Conservation (phyloP, 1,140 invertebrate species). For the Agrilus planipennis region DNA sequence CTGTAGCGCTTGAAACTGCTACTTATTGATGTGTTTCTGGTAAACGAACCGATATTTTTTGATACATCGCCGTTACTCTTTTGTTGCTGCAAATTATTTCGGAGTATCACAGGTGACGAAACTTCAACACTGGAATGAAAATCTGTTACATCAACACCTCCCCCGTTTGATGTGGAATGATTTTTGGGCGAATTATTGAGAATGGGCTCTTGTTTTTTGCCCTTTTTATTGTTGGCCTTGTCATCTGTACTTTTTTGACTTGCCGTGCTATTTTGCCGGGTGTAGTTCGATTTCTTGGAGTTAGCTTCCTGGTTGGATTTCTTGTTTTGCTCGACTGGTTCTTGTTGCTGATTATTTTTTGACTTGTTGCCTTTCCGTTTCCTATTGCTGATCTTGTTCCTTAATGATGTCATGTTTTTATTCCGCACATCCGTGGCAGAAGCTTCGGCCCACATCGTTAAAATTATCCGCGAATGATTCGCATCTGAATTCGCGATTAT, state of each 20-base stretch:
- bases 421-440: conserved; percentile 23
- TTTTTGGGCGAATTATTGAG: no score
- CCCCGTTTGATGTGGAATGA: no score
- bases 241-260: conserved; percentile 8
- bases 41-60: conserved; percentile 6
- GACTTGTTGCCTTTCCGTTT: conserved; percentile 21
- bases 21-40: conserved; percentile 12
- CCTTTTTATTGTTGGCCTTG: conserved; percentile 1
- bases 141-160: no score
- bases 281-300: conserved; percentile 4
- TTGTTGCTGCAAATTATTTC: conserved; percentile 17
- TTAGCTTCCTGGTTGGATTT: conserved; percentile 1
- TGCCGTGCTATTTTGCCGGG: conserved; percentile 9
- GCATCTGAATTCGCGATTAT: no score
- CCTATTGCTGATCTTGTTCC: conserved; percentile 26
- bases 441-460: no score
- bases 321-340: conserved; percentile 4
- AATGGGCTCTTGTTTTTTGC: no score
- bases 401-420: conserved; percentile 25
- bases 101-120: neutral
- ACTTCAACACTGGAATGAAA: conserved; percentile 5
- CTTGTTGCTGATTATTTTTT: conserved; percentile 9
- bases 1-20: conserved; percentile 27
- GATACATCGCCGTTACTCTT: conserved; percentile 9
- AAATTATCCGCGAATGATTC: no score